Evolutionary conservation across 2,113 vertebrate genomes (phyloP), one percentile per base, ranked within the genome.

Genomic region (Pogona vitticeps): DNA sequence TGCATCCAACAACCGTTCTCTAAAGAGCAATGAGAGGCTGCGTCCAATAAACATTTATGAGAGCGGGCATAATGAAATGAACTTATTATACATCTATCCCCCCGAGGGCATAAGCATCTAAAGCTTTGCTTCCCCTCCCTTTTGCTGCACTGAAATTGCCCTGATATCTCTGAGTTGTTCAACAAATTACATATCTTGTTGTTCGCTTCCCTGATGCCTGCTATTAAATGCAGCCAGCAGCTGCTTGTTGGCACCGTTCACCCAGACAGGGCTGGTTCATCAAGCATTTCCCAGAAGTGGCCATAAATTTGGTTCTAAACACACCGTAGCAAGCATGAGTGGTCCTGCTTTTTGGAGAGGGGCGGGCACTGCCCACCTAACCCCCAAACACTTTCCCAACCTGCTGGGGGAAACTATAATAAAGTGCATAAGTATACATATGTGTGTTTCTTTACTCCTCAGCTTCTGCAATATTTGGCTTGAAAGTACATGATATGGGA

Each of bases 131-230:
- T 79, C 82, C 65, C 82, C 86, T 70, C 81, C 90, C 87, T 92
- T 91, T 88, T 75, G 81, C 93, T 89, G 80, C 56, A 84, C 91
- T 10, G 84, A 94, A 91, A 93, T 91, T 83, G 90, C 91, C 92
- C 93, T 90, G 88, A 89, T 94, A 91, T 94, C 93, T 91, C 93
- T 75, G 90, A 91, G 88, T 93, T 93, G 93, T 94, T 9, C 59
- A 94, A 93, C 93, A 95, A 94, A 95, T 94, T 94, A 93, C 92
- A 88, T 90, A 92, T 94, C 95, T 91, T 94, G 93, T 93, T 94
- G 92, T 91, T 94, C 93, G 92, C 93, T 95, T 94, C 90, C 92
- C 93, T 84, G 92, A 93, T 91, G 93, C 88, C 40, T 89, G 92
- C 94, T 93, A 92, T 95, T 94, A 94, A 94, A 90, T 89, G 91